Percentiles rank a stretch among this genome's conserved stretches.
Evolutionary conservation across 92 coral and sea anemone genomes (phyloP).

Genomic region (Porites lobata): DNA sequence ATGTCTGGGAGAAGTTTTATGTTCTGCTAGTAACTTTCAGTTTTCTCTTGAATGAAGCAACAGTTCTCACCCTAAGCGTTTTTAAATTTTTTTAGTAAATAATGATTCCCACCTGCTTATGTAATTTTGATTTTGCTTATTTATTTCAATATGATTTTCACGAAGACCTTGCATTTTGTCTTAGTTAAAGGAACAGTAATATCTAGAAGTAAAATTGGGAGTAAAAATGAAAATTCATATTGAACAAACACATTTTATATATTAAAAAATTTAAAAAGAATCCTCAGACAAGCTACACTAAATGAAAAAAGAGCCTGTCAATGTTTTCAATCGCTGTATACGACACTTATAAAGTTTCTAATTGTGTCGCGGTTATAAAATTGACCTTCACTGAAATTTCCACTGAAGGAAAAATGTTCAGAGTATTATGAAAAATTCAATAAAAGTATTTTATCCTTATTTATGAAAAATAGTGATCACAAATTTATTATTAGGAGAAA

Average conservation of each 20-base stretch:
- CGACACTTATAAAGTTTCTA: neutral
- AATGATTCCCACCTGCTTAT: neutral
- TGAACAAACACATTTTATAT: neutral
- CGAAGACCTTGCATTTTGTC: neutral
- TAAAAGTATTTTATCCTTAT: constrained; percentile 30
- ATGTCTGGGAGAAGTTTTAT: no score
- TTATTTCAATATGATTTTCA: neutral
- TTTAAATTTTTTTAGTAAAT: neutral
- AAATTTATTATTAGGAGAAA: constrained; percentile 3
- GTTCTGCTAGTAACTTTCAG: neutral
- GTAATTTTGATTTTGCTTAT: neutral
- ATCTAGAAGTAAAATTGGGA: neutral
- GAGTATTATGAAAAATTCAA: neutral
- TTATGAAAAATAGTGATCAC: neutral
- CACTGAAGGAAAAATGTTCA: neutral
- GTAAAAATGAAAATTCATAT: neutral
- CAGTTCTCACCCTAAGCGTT: neutral
- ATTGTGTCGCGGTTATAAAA: neutral
- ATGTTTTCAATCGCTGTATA: neutral
- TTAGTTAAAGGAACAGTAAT: neutral
- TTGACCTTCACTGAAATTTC: no score
- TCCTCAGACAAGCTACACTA: neutral
- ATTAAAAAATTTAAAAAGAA: neutral
- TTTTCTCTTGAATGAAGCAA: neutral
- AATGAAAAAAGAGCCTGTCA: neutral